Evolutionary conservation across 2,888 invertebrate genomes (phyloP).

Genomic region (Prosopocoilus inquinatus): DNA sequence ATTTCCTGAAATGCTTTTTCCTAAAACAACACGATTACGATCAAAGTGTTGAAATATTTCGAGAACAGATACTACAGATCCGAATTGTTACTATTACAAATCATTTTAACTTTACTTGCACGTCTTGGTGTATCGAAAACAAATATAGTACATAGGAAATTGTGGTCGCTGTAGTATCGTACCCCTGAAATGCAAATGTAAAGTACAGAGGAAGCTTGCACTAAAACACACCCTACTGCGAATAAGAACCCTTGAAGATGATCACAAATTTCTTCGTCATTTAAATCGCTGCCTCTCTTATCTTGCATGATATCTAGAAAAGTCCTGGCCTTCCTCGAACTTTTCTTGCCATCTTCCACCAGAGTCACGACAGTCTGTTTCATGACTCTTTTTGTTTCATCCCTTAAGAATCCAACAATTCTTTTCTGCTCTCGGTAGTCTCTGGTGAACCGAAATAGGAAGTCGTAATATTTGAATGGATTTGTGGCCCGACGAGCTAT

Average conservation of each 20-base stretch:
- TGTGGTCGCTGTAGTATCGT: slow-evolving; percentile 52
- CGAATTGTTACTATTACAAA: no score
- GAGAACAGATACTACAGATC: background rate
- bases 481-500: no score
- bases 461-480: no score
- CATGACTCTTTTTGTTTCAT: no score
- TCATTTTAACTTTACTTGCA: slow-evolving; percentile 46
- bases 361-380: no score
- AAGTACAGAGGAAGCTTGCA: background rate
- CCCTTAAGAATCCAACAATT: no score
- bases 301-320: no score
- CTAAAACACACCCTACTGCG: slow-evolving; percentile 52
- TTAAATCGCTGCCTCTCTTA: no score
- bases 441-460: no score
- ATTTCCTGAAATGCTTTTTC: slow-evolving; percentile 46
- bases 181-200: slow-evolving; percentile 43
- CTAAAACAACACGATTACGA: slow-evolving; percentile 37
- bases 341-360: no score
- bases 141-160: slow-evolving; percentile 50
- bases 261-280: slow-evolving; percentile 60
- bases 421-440: no score
- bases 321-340: no score
- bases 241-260: slow-evolving; percentile 76
- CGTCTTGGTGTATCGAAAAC: slow-evolving; percentile 48
- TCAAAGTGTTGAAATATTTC: background rate